Conservation (phyloP, 2,113 vertebrate species). For the Pluvialis apricaria region DNA sequence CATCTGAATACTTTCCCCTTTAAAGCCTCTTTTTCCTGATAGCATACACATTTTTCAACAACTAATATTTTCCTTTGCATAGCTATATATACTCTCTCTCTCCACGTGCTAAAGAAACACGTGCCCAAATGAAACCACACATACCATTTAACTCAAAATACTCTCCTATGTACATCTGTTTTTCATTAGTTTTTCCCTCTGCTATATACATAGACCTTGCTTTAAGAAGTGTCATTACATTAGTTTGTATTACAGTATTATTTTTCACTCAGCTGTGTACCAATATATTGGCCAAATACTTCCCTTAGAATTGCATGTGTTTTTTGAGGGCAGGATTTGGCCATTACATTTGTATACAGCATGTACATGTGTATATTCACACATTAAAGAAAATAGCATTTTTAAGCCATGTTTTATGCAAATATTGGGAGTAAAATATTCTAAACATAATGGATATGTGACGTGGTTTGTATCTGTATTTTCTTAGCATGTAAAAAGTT, state of each 20-base stretch:
- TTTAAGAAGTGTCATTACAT: conserved; percentile 58
- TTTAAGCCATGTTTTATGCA: not conserved
- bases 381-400: not conserved
- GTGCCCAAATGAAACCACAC: conserved; percentile 41
- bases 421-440: not conserved
- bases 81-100: not conserved
- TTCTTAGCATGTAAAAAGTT: not conserved
- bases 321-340: not conserved
- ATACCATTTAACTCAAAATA: conserved; percentile 12
- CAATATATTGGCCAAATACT: not conserved
- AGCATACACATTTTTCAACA: conserved; percentile 37
- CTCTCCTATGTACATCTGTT: conserved; percentile 58
- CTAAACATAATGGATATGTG: not conserved
- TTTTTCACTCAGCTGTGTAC: not conserved
- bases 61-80: conserved; percentile 44
- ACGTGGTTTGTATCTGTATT: not conserved
- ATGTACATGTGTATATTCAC: not conserved
- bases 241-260: conserved; percentile 4
- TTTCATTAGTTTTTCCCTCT: conserved; percentile 61
- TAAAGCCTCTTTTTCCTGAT: not conserved
- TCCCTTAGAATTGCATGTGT: not conserved
- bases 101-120: conserved; percentile 6
- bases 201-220: conserved; percentile 38
- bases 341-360: not conserved
- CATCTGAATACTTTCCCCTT: not conserved